Conservation (phyloP, 1,140 invertebrate species). For the Caligus rogercresseyi region DNA sequence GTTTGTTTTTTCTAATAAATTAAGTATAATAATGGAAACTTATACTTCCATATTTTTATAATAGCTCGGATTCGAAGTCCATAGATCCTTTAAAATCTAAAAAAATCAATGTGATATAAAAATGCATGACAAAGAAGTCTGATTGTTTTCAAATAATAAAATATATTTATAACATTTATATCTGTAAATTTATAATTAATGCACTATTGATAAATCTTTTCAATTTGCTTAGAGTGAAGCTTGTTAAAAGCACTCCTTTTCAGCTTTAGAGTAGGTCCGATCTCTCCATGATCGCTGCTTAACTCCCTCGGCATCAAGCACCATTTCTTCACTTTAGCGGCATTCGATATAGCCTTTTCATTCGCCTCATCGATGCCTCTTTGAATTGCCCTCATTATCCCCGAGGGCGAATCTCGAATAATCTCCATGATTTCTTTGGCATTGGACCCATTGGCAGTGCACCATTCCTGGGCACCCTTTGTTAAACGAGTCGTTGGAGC, state of each 20-base stretch:
- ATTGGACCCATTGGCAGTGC: conserved; percentile 41
- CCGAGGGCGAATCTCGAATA: conserved; percentile 8
- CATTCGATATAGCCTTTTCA: conserved; percentile 57
- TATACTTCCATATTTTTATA: too few relatives aligned
- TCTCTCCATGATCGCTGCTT: conserved; percentile 66
- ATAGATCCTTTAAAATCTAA: too few relatives aligned
- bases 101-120: too few relatives aligned
- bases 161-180: too few relatives aligned
- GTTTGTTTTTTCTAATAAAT: too few relatives aligned
- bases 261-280: conserved; percentile 73
- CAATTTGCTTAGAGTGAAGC: conserved; percentile 29
- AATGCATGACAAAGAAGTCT: too few relatives aligned
- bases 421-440: not conserved
- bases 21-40: too few relatives aligned
- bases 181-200: too few relatives aligned
- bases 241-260: conserved; percentile 37
- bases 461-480: conserved; percentile 45
- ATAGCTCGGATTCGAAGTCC: too few relatives aligned
- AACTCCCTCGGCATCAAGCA: conserved; percentile 65
- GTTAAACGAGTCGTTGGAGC: conserved; percentile 52
- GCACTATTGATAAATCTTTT: conserved; percentile 25
- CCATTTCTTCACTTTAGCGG: conserved; percentile 77
- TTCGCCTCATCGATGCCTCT: conserved; percentile 59
- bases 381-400: conserved; percentile 48
- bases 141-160: too few relatives aligned